Evolutionary conservation across 2,888 invertebrate species (phyloP), one percentile per base, ranked within the genome.

Genomic region (Campoplex nolae): DNA sequence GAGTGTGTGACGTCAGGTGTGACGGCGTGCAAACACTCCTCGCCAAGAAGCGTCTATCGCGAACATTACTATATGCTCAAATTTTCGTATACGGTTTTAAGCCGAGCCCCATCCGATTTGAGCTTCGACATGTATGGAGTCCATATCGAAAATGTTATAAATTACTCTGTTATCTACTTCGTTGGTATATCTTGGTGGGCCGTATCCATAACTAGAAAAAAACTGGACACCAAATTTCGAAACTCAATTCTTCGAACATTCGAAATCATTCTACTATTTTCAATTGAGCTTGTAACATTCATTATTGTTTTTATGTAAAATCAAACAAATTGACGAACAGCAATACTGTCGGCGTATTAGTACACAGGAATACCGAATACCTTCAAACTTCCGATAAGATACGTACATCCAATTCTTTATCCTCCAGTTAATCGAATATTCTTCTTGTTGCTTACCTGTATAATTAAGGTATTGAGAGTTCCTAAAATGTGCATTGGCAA

Each of bases 1-100:
- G 92, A 92, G 94, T 92, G 86, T 92, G 94, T 94, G 94, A 94
- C 94, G 94, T 94, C 94, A 94, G 93, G 94, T 94, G 94, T 94
- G 94, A 94, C 94, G 93, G 92, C 90, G 90, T 88, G 89, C 90
- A 89, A 82, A 76, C 51, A 62, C 56, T 71, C 70, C 51, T 74
- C 42, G 85, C 86, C 80, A 92, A 92, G 91, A 81, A 89, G 89
- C 89, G 89, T 91, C 89, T 88, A 88, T 87, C 88, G 88, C 58
- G 74, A 42, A 71, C 71, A 42, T 28, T 58, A 75, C 54, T 45
- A 13, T 13, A 13, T 45, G 11, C 45, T 68, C 62, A 58, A 35
- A 88, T 54, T 88, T 75, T 35, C 81, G 51, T 70, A 38, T 58
- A 28, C 54, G 74, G 70, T 68, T 73, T 54, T 32, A 32, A 38